Evolutionary conservation across 2,888 invertebrate species (phyloP).

Genomic region (Osedax fenrisi): DNA sequence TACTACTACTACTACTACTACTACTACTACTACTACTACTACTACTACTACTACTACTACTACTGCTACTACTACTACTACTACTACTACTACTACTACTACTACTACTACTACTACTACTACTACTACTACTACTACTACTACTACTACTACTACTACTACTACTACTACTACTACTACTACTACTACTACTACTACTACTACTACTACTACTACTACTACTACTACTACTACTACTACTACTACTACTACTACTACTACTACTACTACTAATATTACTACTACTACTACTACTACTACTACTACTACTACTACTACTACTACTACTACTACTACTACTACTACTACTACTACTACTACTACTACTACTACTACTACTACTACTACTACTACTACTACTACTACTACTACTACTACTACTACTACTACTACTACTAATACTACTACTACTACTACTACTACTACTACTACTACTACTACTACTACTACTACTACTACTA

Average conservation of each 20-base stretch:
- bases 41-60: too few relatives aligned
- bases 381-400: not conserved
- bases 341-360: not conserved
- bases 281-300: not conserved
- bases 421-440: too few relatives aligned
- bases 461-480: not conserved
- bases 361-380: not conserved
- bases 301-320: not conserved
- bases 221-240: conserved; percentile 2
- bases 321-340: not conserved
- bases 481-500: conserved; percentile 12
- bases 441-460: not conserved
- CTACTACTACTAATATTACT: too few relatives aligned
- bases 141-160: not conserved
- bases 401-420: conserved; percentile 7
- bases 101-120: not conserved
- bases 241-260: conserved; percentile 2
- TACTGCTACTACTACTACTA: too few relatives aligned
- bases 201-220: not conserved
- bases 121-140: not conserved
- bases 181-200: not conserved
- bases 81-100: too few relatives aligned
- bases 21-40: too few relatives aligned
- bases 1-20: conserved; percentile 6
- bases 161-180: not conserved